A percentile compares a stretch with the other conserved stretches of the same genome.
Conservation (phyloP, 2,113 vertebrate species). For the Drymodes brunneopygia region DNA sequence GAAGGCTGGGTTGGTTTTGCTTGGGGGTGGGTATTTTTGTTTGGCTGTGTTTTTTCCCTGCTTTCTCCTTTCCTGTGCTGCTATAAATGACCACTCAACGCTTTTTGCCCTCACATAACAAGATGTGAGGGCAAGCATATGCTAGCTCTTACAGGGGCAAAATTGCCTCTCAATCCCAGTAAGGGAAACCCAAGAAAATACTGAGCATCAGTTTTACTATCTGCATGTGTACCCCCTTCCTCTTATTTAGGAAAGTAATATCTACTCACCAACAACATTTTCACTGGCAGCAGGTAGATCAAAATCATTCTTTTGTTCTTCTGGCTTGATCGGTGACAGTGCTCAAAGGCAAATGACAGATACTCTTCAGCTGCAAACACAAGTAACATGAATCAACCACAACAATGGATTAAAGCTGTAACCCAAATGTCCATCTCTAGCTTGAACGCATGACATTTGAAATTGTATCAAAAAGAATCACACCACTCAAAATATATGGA, state of each 20-base stretch:
- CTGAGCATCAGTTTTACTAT: neutral
- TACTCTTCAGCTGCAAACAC: slow-evolving; percentile 85
- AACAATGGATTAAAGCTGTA: neutral
- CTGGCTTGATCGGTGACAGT: slow-evolving; percentile 91
- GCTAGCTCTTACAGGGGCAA: neutral
- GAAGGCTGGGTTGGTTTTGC: neutral
- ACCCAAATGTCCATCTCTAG: neutral
- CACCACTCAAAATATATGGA: neutral
- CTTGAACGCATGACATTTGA: neutral
- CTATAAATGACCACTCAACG: neutral
- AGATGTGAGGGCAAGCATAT: neutral
- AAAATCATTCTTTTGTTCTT: slow-evolving; percentile 98
- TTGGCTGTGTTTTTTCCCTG: neutral
- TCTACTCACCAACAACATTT: slow-evolving; percentile 91
- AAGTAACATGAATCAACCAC: neutral
- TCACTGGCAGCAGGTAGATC: slow-evolving; percentile 94
- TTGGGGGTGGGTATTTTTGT: neutral
- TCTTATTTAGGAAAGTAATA: neutral
- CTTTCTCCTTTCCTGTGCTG: neutral
- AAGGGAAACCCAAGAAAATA: neutral
- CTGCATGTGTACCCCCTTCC: neutral
- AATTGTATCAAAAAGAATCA: neutral
- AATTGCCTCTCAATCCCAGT: neutral
- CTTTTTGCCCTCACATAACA: neutral
- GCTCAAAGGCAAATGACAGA: slow-evolving; percentile 89